Base-by-base conservation (phyloP, 2,797 vertebrate species). In the Sebastes kiyomatsui region DNA sequence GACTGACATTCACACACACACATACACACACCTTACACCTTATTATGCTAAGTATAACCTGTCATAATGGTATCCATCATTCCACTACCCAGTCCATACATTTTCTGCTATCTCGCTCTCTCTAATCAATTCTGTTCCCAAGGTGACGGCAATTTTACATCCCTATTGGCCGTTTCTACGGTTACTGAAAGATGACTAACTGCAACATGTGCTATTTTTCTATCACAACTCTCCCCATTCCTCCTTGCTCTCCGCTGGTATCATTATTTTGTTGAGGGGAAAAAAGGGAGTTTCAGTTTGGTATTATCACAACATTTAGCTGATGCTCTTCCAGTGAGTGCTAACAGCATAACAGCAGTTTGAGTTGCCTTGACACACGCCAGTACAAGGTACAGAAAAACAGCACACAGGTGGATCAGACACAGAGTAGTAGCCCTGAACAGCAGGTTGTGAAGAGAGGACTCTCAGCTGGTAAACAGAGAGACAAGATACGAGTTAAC, bases 111-210 rank as follows among this genome's bases (percentile, higher is more conserved):
- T 84, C 81, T 52, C 6, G 7, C 28, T 74, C 77, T 79, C 59
- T 77, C 66, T 46, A 46, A 71, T 76, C 25, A 18, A 35, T 76
- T 79, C 83, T 78, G 88, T 91, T 93, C 87, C 90, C 90, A 89
- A 90, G 91, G 90, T 90, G 88, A 92, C 59, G 1, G 49, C 67
- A 72, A 70, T 87, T 88, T 83, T 80, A 82, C 79, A 88, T 89
- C 74, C 46, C 42, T 8, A 46, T 49, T 58, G 80, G 85, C 52
- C 2, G 80, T 93, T 93, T 90, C 89, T 90, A 92, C 52, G 77
- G 86, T 88, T 84, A 93, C 91, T 64, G 81, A 76, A 65, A 82
- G 79, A 88, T 83, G 82, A 88, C 79, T 81, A 89, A 87, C 62
- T 82, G 62, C 61, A 86, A 90, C 73, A 88, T 79, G 64, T 90